Percentiles rank a stretch among this genome's conserved stretches.
Conservation (phyloP, 2,797 vertebrate genomes). For the Micropoecilia bifurca region DNA sequence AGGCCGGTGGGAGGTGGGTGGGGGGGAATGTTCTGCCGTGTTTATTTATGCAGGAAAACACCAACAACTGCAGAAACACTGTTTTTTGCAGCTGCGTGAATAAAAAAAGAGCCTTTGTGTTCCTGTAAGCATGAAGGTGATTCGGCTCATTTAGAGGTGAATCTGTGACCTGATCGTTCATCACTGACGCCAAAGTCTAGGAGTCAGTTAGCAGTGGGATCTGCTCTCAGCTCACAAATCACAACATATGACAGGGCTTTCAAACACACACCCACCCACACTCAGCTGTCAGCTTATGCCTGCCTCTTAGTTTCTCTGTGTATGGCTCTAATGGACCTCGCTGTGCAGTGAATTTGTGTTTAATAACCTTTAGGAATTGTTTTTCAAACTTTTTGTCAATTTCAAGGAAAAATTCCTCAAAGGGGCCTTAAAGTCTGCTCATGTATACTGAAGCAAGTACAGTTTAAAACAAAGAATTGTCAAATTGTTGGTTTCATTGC, state of each 20-base stretch:
- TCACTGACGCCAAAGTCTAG: slow-evolving; percentile 73
- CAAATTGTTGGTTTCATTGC: neutral
- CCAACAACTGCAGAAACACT: neutral
- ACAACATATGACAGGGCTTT: slow-evolving; percentile 27
- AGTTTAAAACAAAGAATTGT: neutral
- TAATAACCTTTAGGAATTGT: neutral
- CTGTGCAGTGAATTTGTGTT: neutral
- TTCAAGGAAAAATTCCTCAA: neutral
- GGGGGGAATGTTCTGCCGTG: neutral
- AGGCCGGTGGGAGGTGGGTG: too few species aligned
- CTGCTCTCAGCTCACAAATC: slow-evolving; percentile 71
- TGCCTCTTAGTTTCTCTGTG: neutral
- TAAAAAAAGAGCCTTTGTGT: neutral
- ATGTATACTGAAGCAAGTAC: neutral
- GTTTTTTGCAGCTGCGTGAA: neutral
- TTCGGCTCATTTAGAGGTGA: slow-evolving; percentile 54
- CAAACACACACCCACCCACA: slow-evolving; percentile 24
- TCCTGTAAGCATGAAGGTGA: neutral
- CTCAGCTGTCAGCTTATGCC: slow-evolving; percentile 2
- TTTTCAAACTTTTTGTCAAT: neutral
- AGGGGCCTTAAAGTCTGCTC: neutral
- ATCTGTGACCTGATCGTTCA: slow-evolving; percentile 70
- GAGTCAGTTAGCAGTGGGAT: slow-evolving; percentile 71
- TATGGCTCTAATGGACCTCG: neutral
- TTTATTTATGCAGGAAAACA: neutral